These are phyloP conservation scores for Rhopalosiphum padi DNA, from an alignment of 1,140 invertebrate genomes.

Conservation along the genomic window DNA sequence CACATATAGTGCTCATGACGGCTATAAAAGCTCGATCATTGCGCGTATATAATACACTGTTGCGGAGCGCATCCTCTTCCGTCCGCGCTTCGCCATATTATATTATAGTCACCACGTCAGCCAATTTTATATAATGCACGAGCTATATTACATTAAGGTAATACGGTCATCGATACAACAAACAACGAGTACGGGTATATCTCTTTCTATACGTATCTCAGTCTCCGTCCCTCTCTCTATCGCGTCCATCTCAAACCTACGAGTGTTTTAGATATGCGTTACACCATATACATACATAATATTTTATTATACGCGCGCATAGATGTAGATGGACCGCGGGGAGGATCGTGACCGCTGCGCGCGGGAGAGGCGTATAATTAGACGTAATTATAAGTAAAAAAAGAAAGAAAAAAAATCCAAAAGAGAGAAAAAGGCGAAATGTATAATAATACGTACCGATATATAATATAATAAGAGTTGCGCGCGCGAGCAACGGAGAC, in stretches of 20 bases:
- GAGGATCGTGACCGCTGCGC: constrained; percentile 50
- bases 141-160: neutral
- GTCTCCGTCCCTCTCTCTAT: neutral
- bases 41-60: neutral
- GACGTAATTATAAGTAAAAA: constrained; percentile 55
- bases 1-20: neutral
- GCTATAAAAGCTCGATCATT: neutral
- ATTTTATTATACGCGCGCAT: neutral
- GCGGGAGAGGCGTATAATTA: constrained; percentile 53
- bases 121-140: neutral
- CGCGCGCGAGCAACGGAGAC: constrained; percentile 7
- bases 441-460: constrained; percentile 8
- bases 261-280: neutral
- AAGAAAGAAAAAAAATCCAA: neutral
- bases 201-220: neutral
- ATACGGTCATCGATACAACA: neutral
- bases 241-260: neutral
- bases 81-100: neutral
- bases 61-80: no score
- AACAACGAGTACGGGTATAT: neutral
- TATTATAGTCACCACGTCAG: neutral
- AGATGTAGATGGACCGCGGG: neutral
- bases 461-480: constrained; percentile 6
- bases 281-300: neutral
- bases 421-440: constrained; percentile 40